Evolutionary conservation across 2,797 vertebrate species (phyloP).

Genomic region (Sorex maritimensis): DNA sequence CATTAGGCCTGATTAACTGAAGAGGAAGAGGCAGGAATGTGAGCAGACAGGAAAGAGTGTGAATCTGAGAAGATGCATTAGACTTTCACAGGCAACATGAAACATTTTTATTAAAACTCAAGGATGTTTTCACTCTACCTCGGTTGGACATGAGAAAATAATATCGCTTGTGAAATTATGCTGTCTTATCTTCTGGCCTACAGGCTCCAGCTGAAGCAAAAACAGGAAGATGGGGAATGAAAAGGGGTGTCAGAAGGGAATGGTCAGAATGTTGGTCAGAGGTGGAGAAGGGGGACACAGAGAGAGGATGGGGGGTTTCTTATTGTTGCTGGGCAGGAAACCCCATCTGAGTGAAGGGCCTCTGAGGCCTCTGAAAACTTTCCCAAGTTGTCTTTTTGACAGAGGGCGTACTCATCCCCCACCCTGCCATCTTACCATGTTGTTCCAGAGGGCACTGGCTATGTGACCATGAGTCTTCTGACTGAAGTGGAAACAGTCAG

Average conservation of each 20-base stretch:
- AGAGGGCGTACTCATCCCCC: background rate
- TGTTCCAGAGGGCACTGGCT: slow-evolving; percentile 91
- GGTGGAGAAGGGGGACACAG: background rate
- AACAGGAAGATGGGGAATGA: slow-evolving; percentile 55
- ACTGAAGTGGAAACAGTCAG: slow-evolving; percentile 92
- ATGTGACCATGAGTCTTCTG: slow-evolving; percentile 87
- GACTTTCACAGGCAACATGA: background rate
- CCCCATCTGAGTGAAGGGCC: background rate
- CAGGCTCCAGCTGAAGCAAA: slow-evolving; percentile 89
- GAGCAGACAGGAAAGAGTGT: background rate
- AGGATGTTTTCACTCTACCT: slow-evolving; percentile 79
- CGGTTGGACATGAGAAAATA: slow-evolving; percentile 86
- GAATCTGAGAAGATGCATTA: background rate
- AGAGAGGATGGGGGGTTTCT: background rate
- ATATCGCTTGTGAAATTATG: slow-evolving; percentile 78
- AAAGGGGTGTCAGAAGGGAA: background rate
- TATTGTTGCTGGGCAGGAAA: background rate
- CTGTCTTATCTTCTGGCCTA: slow-evolving; percentile 86
- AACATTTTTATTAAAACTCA: background rate
- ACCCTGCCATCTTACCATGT: slow-evolving; percentile 88
- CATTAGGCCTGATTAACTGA: no score
- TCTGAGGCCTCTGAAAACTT: background rate
- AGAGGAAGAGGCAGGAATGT: background rate
- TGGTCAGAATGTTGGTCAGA: background rate
- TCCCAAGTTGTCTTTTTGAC: background rate